Conservation (phyloP, 2,888 invertebrate genomes). For the Euspilapteryx auroguttella region DNA sequence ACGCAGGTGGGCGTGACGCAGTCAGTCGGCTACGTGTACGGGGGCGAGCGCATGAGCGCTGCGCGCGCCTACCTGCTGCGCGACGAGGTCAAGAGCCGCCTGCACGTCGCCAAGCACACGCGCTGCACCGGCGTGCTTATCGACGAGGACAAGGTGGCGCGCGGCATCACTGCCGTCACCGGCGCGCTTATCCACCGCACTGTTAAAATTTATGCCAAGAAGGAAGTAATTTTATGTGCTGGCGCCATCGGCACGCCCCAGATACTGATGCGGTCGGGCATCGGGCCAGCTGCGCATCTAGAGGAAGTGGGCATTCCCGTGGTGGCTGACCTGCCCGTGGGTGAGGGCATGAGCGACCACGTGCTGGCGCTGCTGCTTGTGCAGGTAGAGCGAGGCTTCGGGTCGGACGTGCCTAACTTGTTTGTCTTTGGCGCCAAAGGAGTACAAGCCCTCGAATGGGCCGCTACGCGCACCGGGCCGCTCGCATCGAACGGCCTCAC, state of each 20-base stretch:
- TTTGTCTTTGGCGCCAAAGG: slow-evolving; percentile 6
- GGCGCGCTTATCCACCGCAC: slow-evolving; percentile 4
- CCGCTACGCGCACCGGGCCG: slow-evolving; percentile 14
- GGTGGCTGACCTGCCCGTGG: slow-evolving; percentile 22
- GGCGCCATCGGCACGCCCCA: slow-evolving; percentile 29
- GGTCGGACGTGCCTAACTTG: slow-evolving; percentile 6
- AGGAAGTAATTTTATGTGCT: slow-evolving; percentile 29
- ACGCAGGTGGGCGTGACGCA: slow-evolving; percentile 27
- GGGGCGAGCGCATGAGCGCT: slow-evolving; percentile 24
- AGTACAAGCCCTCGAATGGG: slow-evolving; percentile 11
- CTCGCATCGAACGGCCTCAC: slow-evolving; percentile 24
- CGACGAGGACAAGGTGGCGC: slow-evolving; percentile 14
- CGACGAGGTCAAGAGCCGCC: slow-evolving; percentile 13
- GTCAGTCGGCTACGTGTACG: slow-evolving; percentile 19
- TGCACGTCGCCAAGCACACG: slow-evolving; percentile 20
- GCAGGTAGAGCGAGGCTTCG: slow-evolving; percentile 13
- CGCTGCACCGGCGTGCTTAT: slow-evolving; percentile 23
- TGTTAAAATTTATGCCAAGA: slow-evolving; percentile 16
- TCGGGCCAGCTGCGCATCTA: slow-evolving; percentile 25
- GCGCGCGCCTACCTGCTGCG: slow-evolving; percentile 23
- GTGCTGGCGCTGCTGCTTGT: slow-evolving; percentile 16
- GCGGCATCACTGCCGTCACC: slow-evolving; percentile 17
- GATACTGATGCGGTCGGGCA: slow-evolving; percentile 29
- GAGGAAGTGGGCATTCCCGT: slow-evolving; percentile 15
- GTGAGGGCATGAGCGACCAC: slow-evolving; percentile 27